These are phyloP conservation scores for Phyllotreta striolata DNA, from an alignment of 2,888 invertebrate species.

Conservation along the genomic window DNA sequence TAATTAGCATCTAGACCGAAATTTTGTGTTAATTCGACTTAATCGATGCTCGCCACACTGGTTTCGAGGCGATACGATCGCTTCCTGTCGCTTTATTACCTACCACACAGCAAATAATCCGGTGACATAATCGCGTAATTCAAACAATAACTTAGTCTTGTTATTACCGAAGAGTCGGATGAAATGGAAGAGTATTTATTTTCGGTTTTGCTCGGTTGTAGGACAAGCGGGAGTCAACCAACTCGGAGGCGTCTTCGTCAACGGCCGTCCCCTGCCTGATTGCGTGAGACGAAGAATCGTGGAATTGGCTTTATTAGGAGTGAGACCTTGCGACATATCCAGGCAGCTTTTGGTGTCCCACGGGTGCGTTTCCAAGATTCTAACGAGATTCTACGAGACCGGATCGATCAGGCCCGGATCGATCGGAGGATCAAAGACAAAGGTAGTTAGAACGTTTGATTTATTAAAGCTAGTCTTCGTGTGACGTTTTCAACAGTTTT, in stretches of 20 bases:
- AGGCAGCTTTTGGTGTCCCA: constrained; percentile 94
- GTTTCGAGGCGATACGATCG: constrained; percentile 16
- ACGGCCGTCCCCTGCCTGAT: constrained; percentile 95
- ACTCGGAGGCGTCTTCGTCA: constrained; percentile 95
- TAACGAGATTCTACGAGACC: constrained; percentile 96
- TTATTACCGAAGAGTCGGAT: background rate
- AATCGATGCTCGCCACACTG: constrained; percentile 15
- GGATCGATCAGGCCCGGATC: constrained; percentile 95
- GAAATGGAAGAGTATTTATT: background rate
- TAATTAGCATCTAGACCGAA: constrained; percentile 19
- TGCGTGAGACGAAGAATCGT: constrained; percentile 93
- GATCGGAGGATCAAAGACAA: constrained; percentile 94
- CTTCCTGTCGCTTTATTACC: constrained; percentile 19
- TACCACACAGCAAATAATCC: background rate
- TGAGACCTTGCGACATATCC: constrained; percentile 96
- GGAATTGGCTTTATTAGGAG: constrained; percentile 92
- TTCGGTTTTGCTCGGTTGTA: constrained; percentile 54
- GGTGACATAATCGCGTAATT: constrained; percentile 13
- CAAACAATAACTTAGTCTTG: constrained; percentile 2
- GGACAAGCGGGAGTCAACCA: constrained; percentile 98
- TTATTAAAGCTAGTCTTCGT: no score
- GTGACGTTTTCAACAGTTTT: no score
- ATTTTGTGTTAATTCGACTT: constrained; percentile 22
- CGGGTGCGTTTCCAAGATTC: constrained; percentile 96
- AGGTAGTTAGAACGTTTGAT: constrained; percentile 67